Percentiles rank a stretch among this genome's conserved stretches.
Evolutionary conservation across 2,113 vertebrate genomes (phyloP).

Genomic region (Helogale parvula): DNA sequence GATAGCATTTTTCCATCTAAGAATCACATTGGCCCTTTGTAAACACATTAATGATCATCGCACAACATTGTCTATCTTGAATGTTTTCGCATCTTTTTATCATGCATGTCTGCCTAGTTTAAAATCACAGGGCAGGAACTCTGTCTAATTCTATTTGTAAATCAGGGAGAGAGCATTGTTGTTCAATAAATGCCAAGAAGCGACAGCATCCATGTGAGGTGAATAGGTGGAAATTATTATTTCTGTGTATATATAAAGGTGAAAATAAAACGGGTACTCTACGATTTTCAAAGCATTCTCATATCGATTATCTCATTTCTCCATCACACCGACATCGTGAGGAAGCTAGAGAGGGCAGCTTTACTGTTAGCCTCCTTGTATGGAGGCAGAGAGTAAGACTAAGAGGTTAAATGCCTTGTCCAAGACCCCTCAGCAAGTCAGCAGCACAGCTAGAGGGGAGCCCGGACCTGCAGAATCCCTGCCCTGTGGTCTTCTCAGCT

Average conservation of each 20-base stretch:
- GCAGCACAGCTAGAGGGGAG: too few relatives aligned
- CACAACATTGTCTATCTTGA: constrained; percentile 10
- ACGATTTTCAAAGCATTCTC: constrained; percentile 52
- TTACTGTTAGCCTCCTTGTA: neutral
- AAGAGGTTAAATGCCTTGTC: neutral
- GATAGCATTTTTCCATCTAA: neutral
- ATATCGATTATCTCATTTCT: constrained; percentile 20
- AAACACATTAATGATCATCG: constrained; percentile 5
- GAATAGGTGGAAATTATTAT: constrained; percentile 62
- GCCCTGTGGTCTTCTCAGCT: neutral
- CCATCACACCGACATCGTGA: neutral
- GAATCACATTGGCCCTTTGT: neutral
- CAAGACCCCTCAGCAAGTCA: neutral
- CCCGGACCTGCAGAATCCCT: neutral
- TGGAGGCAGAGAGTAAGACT: neutral
- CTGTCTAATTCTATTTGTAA: constrained; percentile 73
- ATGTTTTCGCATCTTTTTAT: constrained; percentile 47
- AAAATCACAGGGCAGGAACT: constrained; percentile 65
- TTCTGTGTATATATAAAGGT: constrained; percentile 42
- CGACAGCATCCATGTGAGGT: constrained; percentile 41
- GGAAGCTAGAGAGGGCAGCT: neutral
- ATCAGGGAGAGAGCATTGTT: neutral
- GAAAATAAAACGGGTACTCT: constrained; percentile 61
- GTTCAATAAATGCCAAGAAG: constrained; percentile 61
- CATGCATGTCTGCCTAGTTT: constrained; percentile 37